Conservation (phyloP, 2,113 vertebrate genomes). For the Rhipidura dahli region DNA sequence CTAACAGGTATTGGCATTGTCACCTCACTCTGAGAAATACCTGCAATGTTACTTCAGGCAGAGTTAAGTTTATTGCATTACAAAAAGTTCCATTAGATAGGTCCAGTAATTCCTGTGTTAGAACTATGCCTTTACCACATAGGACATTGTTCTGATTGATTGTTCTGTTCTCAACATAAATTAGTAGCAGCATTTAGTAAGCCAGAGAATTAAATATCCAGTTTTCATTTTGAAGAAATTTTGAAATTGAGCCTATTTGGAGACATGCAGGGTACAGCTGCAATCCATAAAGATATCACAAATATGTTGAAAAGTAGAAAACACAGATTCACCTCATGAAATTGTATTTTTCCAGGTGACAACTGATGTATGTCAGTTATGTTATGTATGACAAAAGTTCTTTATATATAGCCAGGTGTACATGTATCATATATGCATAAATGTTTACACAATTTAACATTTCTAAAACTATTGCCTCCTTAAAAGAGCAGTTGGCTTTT, state of each 20-base stretch:
- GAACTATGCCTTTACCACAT: not conserved
- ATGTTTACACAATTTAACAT: not conserved
- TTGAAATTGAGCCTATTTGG: not conserved
- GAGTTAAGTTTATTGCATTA: not conserved
- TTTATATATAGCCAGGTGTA: not conserved
- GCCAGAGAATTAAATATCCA: not conserved
- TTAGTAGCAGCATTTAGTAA: not conserved
- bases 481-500: not conserved
- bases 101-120: not conserved
- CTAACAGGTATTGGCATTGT: not conserved
- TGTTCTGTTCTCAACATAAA: not conserved
- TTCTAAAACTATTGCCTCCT: not conserved
- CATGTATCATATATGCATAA: not conserved
- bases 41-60: not conserved
- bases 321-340: not conserved
- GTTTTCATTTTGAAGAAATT: not conserved
- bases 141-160: not conserved
- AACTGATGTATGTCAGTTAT: not conserved
- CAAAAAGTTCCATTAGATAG: not conserved
- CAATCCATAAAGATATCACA: not conserved
- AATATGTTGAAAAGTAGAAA: not conserved
- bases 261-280: not conserved
- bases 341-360: not conserved
- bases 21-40: not conserved
- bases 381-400: no score